phyloP scores from a whole-genome alignment of 2,888 invertebrate species.

The Sarcophaga caerulescens region DNA sequence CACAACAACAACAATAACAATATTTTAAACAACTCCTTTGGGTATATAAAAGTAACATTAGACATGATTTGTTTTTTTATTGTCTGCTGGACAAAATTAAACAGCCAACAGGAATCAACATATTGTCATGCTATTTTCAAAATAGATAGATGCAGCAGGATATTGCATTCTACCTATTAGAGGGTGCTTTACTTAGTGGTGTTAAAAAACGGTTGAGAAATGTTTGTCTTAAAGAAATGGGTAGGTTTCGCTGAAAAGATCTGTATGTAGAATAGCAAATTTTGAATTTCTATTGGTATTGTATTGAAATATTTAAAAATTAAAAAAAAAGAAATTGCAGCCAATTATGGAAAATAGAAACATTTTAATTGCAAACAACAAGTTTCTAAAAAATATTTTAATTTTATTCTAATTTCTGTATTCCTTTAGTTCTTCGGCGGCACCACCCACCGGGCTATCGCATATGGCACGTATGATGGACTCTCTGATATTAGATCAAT shows the following conservation, averaged over 20 bases:
- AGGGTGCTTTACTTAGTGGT: background rate
- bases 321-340: too few relatives aligned
- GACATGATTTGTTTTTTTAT: conserved; percentile 36
- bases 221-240: too few relatives aligned
- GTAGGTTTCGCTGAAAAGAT: too few relatives aligned
- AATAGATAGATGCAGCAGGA: background rate
- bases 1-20: conserved; percentile 37
- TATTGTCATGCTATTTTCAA: conserved; percentile 51
- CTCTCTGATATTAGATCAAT: conserved; percentile 85
- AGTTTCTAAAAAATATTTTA: background rate
- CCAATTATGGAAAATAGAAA: too few relatives aligned
- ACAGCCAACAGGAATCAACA: conserved; percentile 36
- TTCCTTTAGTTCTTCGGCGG: conserved; percentile 81
- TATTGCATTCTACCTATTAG: background rate
- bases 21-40: conserved; percentile 46
- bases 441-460: conserved; percentile 83
- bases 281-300: too few relatives aligned
- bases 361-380: background rate
- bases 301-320: too few relatives aligned
- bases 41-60: conserved; percentile 51
- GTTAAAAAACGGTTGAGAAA: background rate
- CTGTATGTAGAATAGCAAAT: too few relatives aligned
- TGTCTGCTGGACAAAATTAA: conserved; percentile 45
- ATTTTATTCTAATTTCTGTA: background rate
- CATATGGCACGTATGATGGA: conserved; percentile 90